Evolutionary conservation across 2,888 invertebrate genomes (phyloP).

Genomic region (Dryococelus australis): DNA sequence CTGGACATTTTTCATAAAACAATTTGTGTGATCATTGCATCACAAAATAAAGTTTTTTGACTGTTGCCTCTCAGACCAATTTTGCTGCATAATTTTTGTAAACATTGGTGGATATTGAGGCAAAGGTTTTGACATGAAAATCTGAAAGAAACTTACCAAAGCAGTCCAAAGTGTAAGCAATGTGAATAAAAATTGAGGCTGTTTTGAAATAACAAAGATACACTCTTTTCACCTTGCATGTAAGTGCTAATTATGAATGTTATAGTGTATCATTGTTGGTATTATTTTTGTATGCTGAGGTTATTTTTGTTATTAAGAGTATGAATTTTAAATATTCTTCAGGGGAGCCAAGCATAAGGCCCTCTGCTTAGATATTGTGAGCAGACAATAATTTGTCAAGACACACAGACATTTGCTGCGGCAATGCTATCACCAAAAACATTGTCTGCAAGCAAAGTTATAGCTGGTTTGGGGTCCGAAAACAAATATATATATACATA

Average conservation of each 20-base stretch:
- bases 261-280: constrained; percentile 27
- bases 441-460: constrained; percentile 21
- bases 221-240: constrained; percentile 7
- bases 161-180: neutral
- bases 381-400: constrained; percentile 44
- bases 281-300: constrained; percentile 37
- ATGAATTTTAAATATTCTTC: constrained; percentile 33
- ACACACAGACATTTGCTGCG: constrained; percentile 35
- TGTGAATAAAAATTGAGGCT: neutral
- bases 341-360: constrained; percentile 32
- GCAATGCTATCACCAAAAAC: neutral
- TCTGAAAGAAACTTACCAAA: neutral
- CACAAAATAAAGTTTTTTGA: neutral
- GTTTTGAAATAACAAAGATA: constrained; percentile 10
- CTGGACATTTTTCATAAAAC: constrained; percentile 23
- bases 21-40: neutral
- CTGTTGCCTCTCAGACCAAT: constrained; percentile 27
- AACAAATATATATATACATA: constrained; percentile 34
- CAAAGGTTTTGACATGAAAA: neutral
- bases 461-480: constrained; percentile 54
- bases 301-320: constrained; percentile 38
- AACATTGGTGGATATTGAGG: constrained; percentile 25
- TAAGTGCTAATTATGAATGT: constrained; percentile 18
- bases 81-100: neutral
- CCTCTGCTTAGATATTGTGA: constrained; percentile 42